Evolutionary conservation across 2,113 vertebrate species (phyloP).

Genomic region (Grammomys surdaster): DNA sequence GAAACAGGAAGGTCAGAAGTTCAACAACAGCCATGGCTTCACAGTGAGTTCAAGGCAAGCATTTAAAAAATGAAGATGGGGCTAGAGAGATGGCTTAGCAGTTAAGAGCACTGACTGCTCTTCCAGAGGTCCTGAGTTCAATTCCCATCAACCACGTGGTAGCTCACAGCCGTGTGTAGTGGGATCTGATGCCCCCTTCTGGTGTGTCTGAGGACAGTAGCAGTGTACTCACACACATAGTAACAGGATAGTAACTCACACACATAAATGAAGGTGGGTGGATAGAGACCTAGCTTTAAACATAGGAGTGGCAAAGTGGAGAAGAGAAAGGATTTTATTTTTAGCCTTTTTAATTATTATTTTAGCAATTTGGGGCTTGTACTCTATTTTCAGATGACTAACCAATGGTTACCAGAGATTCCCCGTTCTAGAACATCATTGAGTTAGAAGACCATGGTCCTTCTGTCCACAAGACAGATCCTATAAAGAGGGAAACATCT

Average conservation of each 20-base stretch:
- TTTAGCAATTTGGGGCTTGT: slow-evolving; percentile 67
- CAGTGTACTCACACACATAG: no score
- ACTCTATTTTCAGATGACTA: slow-evolving; percentile 69
- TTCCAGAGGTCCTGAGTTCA: no score
- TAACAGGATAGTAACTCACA: no score
- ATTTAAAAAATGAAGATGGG: neutral
- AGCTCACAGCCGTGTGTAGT: no score
- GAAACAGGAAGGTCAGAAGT: neutral
- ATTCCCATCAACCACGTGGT: no score
- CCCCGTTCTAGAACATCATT: slow-evolving; percentile 66
- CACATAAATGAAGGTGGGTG: no score
- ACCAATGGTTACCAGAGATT: slow-evolving; percentile 42
- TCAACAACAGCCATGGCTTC: neutral
- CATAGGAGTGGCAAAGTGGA: slow-evolving; percentile 63
- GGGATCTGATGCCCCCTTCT: no score
- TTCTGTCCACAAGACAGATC: slow-evolving; percentile 56
- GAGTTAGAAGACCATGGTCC: slow-evolving; percentile 57
- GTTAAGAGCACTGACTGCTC: no score
- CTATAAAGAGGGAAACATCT: slow-evolving; percentile 53
- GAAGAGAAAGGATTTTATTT: slow-evolving; percentile 72
- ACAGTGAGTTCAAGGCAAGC: neutral
- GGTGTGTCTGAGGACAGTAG: no score
- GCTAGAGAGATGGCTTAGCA: no score
- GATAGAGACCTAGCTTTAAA: slow-evolving; percentile 26
- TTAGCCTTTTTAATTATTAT: slow-evolving; percentile 68